These are phyloP conservation scores for Helarctos malayanus DNA, from an alignment of 2,797 vertebrate genomes.

Conservation along the genomic window DNA sequence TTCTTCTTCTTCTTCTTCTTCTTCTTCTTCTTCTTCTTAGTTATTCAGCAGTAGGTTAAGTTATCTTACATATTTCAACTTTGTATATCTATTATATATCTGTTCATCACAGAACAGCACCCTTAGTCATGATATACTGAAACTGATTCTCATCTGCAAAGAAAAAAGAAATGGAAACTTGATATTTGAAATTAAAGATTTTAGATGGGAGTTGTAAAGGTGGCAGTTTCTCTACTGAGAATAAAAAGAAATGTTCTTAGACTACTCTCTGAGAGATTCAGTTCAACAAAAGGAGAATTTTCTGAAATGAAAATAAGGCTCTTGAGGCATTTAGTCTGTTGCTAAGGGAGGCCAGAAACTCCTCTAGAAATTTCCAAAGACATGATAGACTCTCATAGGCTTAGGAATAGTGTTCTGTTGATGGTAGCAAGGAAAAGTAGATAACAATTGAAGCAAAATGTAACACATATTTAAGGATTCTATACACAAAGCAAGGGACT, in stretches of 20 bases:
- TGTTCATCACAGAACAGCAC: background rate
- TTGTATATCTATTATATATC: background rate
- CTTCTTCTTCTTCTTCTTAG: background rate
- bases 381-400: background rate
- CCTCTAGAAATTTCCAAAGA: background rate
- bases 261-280: background rate
- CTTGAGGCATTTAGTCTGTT: background rate
- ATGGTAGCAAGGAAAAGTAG: background rate
- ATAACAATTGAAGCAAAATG: background rate
- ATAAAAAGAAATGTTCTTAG: background rate
- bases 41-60: background rate
- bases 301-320: background rate
- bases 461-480: background rate
- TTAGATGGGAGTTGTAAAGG: background rate
- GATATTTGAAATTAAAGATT: background rate
- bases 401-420: background rate
- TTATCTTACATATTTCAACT: background rate
- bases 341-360: background rate
- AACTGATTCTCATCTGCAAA: background rate
- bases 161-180: background rate
- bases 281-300: background rate
- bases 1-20: background rate
- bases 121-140: background rate
- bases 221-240: background rate
- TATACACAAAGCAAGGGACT: background rate